phyloP scores from a whole-genome alignment of 2,888 invertebrate genomes.

The Sarcophaga rosellei region DNA sequence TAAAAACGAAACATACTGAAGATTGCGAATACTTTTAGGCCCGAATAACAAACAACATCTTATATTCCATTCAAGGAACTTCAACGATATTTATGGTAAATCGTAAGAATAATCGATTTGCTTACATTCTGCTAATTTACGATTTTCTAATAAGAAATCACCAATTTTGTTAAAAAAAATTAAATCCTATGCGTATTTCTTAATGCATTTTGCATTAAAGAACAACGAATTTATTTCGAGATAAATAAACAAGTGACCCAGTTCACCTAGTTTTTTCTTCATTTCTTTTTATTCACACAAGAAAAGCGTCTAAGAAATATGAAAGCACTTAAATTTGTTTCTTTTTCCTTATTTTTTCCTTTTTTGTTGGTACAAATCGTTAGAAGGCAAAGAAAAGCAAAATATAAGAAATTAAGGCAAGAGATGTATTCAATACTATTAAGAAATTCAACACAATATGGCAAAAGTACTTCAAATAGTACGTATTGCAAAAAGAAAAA shows the following conservation, averaged over 20 bases:
- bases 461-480: neutral
- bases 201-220: conserved; percentile 1
- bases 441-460: conserved; percentile 5
- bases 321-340: conserved; percentile 17
- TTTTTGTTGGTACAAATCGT: conserved; percentile 19
- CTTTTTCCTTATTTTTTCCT: too few relatives aligned
- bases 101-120: neutral
- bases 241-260: neutral
- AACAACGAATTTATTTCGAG: too few relatives aligned
- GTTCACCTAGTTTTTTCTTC: neutral
- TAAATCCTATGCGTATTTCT: too few relatives aligned
- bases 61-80: neutral
- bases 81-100: neutral
- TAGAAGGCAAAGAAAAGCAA: neutral
- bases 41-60: neutral
- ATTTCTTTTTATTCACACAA: neutral
- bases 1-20: too few relatives aligned
- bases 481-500: too few relatives aligned
- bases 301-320: neutral
- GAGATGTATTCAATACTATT: conserved; percentile 25
- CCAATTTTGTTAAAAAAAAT: neutral
- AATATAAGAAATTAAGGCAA: too few relatives aligned
- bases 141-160: neutral
- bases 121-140: conserved; percentile 7
- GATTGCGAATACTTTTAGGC: neutral